A percentile compares a stretch with the other conserved stretches of the same genome.
Conservation (phyloP, 2,888 invertebrate genomes). For the Frankliniella intonsa region DNA sequence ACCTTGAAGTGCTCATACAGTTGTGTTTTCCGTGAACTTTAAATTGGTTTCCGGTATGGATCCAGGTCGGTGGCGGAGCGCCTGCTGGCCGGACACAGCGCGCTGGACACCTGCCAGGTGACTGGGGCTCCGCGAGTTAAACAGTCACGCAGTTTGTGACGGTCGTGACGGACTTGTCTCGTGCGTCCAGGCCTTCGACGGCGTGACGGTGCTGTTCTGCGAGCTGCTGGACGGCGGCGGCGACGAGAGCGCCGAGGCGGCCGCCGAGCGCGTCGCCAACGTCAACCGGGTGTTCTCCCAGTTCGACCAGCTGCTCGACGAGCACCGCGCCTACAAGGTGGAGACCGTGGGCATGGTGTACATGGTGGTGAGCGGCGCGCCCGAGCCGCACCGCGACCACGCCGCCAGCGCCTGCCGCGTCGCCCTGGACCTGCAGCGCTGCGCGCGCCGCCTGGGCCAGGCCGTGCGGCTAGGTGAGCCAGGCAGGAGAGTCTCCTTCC, state of each 20-base stretch:
- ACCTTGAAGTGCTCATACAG: too few relatives aligned
- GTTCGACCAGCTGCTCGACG: constrained; percentile 77
- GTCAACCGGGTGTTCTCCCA: constrained; percentile 83
- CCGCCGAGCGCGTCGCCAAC: constrained; percentile 75
- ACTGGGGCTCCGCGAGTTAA: constrained; percentile 36
- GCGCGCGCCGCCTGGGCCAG: neutral
- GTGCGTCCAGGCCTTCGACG: constrained; percentile 73
- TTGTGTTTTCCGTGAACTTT: too few relatives aligned
- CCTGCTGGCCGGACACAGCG: constrained; percentile 68
- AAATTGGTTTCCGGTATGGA: too few relatives aligned
- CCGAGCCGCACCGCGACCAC: constrained; percentile 68
- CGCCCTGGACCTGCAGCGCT: constrained; percentile 61
- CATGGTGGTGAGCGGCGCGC: constrained; percentile 88
- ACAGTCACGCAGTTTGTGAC: constrained; percentile 33
- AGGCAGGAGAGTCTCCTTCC: neutral
- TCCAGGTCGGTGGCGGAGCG: constrained; percentile 69
- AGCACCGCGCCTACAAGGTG: constrained; percentile 85
- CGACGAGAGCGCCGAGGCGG: constrained; percentile 54
- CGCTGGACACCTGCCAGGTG: constrained; percentile 75
- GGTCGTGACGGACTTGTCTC: neutral
- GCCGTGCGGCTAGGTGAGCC: constrained; percentile 57
- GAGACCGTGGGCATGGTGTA: constrained; percentile 91
- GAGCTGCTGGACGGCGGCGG: constrained; percentile 54
- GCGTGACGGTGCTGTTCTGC: constrained; percentile 74
- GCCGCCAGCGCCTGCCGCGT: constrained; percentile 73